Evolutionary conservation across 2,797 vertebrate genomes (phyloP), one percentile per base, ranked within the genome.

Genomic region (Rhyacichthys aspro): DNA sequence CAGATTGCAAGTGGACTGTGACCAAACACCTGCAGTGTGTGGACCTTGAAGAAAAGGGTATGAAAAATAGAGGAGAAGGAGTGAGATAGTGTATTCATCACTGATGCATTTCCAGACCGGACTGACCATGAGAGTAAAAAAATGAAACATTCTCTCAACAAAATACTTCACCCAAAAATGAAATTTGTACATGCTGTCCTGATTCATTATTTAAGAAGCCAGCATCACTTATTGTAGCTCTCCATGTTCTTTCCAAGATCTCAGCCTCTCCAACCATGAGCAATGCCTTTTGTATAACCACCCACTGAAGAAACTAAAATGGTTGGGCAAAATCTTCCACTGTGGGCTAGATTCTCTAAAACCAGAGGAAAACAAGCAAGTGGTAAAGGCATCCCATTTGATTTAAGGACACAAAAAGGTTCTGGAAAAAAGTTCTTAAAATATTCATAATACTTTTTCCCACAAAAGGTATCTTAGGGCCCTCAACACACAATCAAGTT

Each of bases 281-380:
- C 48, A 50, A 17, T 15, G 46, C 7, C 1, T 48, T 48, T 50
- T 50, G 48, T 50, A 15, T 36, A 50, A 50, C 32, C 48, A 50
- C 49, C 49, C 34, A 52, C 49, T 38, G 11, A 18, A 37, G 34
- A 14, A 7, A 37, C 11, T 14, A 11, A 16, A 52, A 52, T 37
- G 49, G 18, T 16, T 16, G 49, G 49, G 34, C 34, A 52, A 38
- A 38, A 3, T 19, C 16, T 19, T 3, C 11, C 11, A 8, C 49
- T 37, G 34, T 18, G 48, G 34, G 48, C 34, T 37, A 18, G 11
- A 18, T 37, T 38, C 7, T 38, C 15, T 18, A 10, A 7, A 17
- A 50, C 9, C 14, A 48, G 14, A n/a, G 2, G 14, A 48, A 15
- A 48, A 33, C 3, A 3, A 14, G 12, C 23, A 34, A 48, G 14